Base-by-base conservation (phyloP, 2,797 vertebrate species). In the Delichon dasypus region DNA sequence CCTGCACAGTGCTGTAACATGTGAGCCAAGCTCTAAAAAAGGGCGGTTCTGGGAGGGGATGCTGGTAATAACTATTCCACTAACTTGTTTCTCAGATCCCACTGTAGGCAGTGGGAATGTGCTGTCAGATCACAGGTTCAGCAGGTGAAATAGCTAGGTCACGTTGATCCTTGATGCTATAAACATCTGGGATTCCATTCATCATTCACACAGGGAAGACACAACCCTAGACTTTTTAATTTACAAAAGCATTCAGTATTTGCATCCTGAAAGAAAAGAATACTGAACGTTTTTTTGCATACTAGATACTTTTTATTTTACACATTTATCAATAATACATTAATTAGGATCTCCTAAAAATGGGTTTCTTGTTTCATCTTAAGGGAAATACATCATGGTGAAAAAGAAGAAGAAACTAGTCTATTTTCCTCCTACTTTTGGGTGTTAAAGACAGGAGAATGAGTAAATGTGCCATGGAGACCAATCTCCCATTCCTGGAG, bases 261-360 rank as follows among this genome's bases (percentile, higher is more conserved):
- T 83, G 36, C 6, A 27, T 90, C 26, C 45, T 75, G 54, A 87
- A 51, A 30, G 32, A 73, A 55, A 91, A 61, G n/a, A 32, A 10
- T 72, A 27, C 0, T 1, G 18, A 54, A 16, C 6, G 0, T 18
- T 18, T 73, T 73, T 61, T 85, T 48, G 29, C 3, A 0, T 68
- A 7, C 26, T 45, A 36, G 34, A 4, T 53, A 5, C 20, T 18
- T 92, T 74, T 36, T 26, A 32, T 47, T 10, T 80, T 60, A 47
- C 25, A 20, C 13, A 19, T 65, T 83, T 74, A 67, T 68, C 79
- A 78, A 5, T 66, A 81, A 70, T 81, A 45, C 11, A 26, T 51
- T 17, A 67, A 54, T 83, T 65, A 50, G 5, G 65, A 40, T 65
- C 9, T 68, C 27, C 16, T 78, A 47, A 40, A 71, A 86, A 55